These are phyloP conservation scores for Philonicus albiceps DNA, from an alignment of 2,888 invertebrate species.

Conservation along the genomic window DNA sequence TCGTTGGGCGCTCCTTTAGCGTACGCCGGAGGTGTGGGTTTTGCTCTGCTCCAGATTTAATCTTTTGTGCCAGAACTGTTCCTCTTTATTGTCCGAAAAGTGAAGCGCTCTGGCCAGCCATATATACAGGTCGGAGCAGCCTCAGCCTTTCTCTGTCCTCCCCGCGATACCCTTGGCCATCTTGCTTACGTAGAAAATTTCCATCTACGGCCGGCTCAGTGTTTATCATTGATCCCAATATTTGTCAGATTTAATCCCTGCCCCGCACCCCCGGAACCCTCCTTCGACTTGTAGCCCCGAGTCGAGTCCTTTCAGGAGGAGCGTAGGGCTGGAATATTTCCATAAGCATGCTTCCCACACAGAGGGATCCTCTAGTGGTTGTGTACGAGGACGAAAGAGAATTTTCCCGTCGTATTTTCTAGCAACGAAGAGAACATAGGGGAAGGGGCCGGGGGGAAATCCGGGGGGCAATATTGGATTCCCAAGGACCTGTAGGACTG, in stretches of 20 bases:
- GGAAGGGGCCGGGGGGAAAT: neutral
- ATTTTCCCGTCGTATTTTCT: neutral
- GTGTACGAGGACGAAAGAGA: neutral
- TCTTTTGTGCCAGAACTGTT: neutral
- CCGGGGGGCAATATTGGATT: neutral
- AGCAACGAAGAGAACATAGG: neutral
- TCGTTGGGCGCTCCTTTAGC: neutral
- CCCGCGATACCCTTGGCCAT: neutral
- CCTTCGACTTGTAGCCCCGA: neutral
- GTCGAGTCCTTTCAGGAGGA: neutral
- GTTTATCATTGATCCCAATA: conserved; percentile 46
- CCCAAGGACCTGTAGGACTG: neutral
- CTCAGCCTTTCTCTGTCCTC: neutral
- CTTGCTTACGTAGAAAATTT: conserved; percentile 3
- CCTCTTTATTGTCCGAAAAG: neutral
- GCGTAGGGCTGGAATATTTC: neutral
- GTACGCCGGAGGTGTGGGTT: neutral
- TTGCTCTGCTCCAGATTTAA: conserved; percentile 7
- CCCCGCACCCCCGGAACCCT: neutral
- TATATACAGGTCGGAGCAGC: neutral
- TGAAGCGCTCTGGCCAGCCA: neutral
- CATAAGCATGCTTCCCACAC: neutral
- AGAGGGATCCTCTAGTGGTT: neutral
- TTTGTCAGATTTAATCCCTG: conserved; percentile 43
- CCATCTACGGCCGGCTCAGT: conserved; percentile 27